Base-by-base conservation (phyloP, 2,113 vertebrate species). In the Osmerus mordax region DNA sequence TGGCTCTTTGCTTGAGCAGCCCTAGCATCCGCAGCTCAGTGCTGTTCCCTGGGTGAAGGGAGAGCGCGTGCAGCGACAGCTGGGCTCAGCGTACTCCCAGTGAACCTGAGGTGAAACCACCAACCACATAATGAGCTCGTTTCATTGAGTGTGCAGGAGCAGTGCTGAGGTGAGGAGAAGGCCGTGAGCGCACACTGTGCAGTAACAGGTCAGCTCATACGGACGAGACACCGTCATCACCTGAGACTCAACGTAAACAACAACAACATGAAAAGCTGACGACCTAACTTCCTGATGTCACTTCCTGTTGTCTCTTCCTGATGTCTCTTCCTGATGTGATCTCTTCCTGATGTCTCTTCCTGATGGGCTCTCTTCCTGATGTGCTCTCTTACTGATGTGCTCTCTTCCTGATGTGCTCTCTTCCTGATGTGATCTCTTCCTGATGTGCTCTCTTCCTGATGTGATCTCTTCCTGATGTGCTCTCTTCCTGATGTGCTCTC, bases 51-150 rank as follows among this genome's bases (percentile, higher is more conserved):
- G 60, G 62, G 55, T 74, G 74, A 83, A 64, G 76, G 61, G 74
- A 84, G 85, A 81, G 74, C 76, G 80, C 83, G 79, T 74, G 67
- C 81, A 51, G 58, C 76, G 81, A 81, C 83, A 86, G 81, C 76
- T 82, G 81, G 71, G 71, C 88, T 83, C 85, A 79, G 56, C 72
- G 67, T 25, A 64, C 78, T 85, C 68, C 69, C 77, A 75, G 72
- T 73, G 73, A 90, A 84, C 84, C 80, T 79, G 80, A 84, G 82
- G 84, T 85, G 81, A 85, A 88, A 85, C 88, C 87, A 79, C 83
- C 36, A 87, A 87, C 86, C 84, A 51, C 88, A 84, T 75, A 78
- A 67, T 78, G 80, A 83, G 81, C 80, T 86, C 82, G 78, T 85
- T 81, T 82, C 71, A 73, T 67, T 78, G 25, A 11, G 70, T 58